phyloP scores from a whole-genome alignment of 37 sponge, comb jelly and placozoan genomes.

The Petrosia ficiformis region DNA sequence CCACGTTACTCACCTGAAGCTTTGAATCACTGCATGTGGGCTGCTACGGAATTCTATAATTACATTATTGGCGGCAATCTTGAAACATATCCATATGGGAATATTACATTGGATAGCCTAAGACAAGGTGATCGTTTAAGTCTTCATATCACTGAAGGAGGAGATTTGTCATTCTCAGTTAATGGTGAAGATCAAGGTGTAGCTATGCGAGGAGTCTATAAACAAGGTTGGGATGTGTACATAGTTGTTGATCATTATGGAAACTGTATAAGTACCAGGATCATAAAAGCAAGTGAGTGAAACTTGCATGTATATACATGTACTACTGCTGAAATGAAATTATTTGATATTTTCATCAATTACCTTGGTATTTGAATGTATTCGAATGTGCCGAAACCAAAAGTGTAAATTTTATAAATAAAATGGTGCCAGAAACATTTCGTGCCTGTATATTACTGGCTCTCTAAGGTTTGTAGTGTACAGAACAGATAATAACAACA shows the following conservation, averaged over 20 bases:
- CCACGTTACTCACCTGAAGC: constrained; percentile 86
- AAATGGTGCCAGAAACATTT: too few species aligned
- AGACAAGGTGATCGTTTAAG: constrained; percentile 65
- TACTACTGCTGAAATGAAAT: too few species aligned
- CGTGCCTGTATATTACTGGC: too few species aligned
- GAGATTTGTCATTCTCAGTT: constrained; percentile 64
- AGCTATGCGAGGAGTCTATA: constrained; percentile 43
- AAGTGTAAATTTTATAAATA: too few species aligned
- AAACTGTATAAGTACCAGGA: constrained; percentile 69
- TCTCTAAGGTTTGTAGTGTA: too few species aligned
- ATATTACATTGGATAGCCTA: constrained; percentile 52
- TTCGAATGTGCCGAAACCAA: too few species aligned
- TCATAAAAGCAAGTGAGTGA: constrained; percentile 71
- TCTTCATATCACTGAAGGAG: constrained; percentile 27
- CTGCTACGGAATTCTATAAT: constrained; percentile 64
- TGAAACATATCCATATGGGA: constrained; percentile 50
- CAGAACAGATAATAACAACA: too few species aligned
- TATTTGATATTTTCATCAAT: too few species aligned
- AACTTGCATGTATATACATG: too few species aligned
- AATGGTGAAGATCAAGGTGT: constrained; percentile 63
- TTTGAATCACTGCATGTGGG: constrained; percentile 70
- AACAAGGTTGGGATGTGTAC: constrained; percentile 59
- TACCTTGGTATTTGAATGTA: too few species aligned
- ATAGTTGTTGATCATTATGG: constrained; percentile 86
- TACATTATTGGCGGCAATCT: constrained; percentile 4